Evolutionary conservation across 2,113 vertebrate genomes (phyloP).

Genomic region (Axis porcinus): DNA sequence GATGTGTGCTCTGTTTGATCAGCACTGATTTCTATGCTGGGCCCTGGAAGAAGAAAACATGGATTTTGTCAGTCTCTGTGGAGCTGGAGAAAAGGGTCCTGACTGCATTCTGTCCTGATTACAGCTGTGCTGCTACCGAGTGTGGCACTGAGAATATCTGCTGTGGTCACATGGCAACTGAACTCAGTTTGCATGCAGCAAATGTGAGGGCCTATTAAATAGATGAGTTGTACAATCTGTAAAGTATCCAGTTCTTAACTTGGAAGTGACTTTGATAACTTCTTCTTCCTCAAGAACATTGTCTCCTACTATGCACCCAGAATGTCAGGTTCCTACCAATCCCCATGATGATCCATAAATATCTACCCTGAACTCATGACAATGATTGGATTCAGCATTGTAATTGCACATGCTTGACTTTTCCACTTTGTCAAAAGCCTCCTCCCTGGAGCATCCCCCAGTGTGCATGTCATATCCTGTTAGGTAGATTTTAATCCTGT

Average conservation of each 20-base stretch:
- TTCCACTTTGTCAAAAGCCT: constrained; percentile 28
- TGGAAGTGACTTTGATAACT: constrained; percentile 40
- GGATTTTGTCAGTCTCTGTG: constrained; percentile 17
- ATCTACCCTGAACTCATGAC: background rate
- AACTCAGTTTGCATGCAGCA: background rate
- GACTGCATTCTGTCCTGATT: constrained; percentile 35
- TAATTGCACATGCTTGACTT: constrained; percentile 34
- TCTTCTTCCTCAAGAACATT: constrained; percentile 24
- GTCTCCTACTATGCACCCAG: background rate
- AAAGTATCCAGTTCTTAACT: background rate
- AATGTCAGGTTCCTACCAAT: background rate
- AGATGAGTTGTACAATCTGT: background rate
- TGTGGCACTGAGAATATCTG: background rate
- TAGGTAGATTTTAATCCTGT: constrained; percentile 27
- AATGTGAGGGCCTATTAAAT: background rate
- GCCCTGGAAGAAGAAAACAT: constrained; percentile 45
- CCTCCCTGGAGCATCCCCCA: constrained; percentile 32
- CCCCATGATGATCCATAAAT: constrained; percentile 4
- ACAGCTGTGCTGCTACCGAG: background rate
- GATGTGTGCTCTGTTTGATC: constrained; percentile 51
- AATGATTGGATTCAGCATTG: constrained; percentile 33
- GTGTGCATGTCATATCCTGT: constrained; percentile 27
- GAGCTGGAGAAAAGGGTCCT: constrained; percentile 15
- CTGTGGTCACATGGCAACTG: background rate
- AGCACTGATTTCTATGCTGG: constrained; percentile 19